phyloP scores from a whole-genome alignment of 2,113 vertebrate species.

The Oxyura jamaicensis region DNA sequence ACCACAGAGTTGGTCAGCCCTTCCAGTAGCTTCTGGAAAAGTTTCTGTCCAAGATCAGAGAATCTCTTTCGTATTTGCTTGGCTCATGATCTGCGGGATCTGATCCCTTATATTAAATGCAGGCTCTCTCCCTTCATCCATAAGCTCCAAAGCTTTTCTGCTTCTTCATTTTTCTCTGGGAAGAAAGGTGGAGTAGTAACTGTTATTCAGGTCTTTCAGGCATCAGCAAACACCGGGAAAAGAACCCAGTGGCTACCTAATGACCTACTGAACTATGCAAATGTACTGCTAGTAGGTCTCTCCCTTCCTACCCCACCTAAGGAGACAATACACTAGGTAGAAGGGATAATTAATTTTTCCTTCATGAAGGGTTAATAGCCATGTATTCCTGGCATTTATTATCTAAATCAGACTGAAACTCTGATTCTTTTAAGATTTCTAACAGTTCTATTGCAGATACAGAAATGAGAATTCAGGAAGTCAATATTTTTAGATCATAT shows the following conservation, averaged over 20 bases:
- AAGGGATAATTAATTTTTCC: not conserved
- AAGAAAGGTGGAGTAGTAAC: not conserved
- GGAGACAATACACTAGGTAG: not conserved
- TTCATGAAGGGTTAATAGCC: not conserved
- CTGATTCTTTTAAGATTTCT: conserved; percentile 1
- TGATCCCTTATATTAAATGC: not conserved
- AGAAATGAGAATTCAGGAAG: not conserved
- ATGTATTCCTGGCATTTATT: not conserved
- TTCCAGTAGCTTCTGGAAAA: not conserved
- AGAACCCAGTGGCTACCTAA: not conserved
- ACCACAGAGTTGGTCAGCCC: not conserved
- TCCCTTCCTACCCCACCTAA: not conserved
- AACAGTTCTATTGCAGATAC: not conserved
- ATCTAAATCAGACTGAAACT: not conserved
- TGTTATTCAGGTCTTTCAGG: not conserved
- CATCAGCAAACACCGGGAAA: not conserved
- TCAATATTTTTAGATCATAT: not conserved
- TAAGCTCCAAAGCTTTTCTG: not conserved
- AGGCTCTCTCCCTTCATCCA: not conserved
- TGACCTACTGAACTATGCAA: not conserved
- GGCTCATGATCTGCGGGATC: not conserved
- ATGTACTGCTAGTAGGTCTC: not conserved
- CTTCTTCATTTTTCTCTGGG: not conserved
- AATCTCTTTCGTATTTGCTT: not conserved
- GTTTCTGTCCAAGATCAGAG: not conserved